Base-by-base conservation (phyloP, 2,888 invertebrate genomes). In the Rhagium mordax region DNA sequence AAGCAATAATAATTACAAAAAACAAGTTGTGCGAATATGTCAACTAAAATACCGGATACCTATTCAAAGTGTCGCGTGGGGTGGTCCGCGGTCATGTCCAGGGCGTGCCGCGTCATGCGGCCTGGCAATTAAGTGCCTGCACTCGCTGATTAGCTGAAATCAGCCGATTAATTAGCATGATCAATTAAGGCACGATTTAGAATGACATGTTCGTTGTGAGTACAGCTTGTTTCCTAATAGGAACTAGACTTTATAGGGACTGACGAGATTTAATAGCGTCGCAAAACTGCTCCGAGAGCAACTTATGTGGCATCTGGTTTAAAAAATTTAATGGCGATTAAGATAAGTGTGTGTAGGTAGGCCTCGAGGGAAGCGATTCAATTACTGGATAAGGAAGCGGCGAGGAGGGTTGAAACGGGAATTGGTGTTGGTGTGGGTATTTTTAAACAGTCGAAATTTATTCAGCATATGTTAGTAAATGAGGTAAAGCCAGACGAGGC, bases 81-180 rank as follows among this genome's bases (percentile, higher is more conserved):
- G 51, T 51, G 51, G 51, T 51, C 68, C 53, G 13, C n/a, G 60
- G 16, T 51, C 53, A 72, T 64, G 53, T 67, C 48, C 61, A 62
- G 67, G 67, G 68, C 70, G 61, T 68, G 67, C 41, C 48, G 10
- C 59, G 66, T 16, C 48, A 65, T 24, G 61, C 47, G 70, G 16
- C 29, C 70, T 55, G 69, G 70, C 71, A 72, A 41, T 74, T 60
- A 71, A 68, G 64, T 51, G 60, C 71, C 48, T 7, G 61, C 47
- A 57, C 60, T 59, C 67, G 61, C 68, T 74, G 71, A 77, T 74
- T 71, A 69, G 71, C 69, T 53, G 20, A 69, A 75, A 74, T 72
- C 75, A 67, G 55, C 70, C 70, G 73, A 76, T 76, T 78, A 78
- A 78, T 78, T 78, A 74, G 60, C 67, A 66, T 73, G 76, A 78